Base-by-base conservation (phyloP, 2,888 invertebrate genomes). In the Papilio elwesi region DNA sequence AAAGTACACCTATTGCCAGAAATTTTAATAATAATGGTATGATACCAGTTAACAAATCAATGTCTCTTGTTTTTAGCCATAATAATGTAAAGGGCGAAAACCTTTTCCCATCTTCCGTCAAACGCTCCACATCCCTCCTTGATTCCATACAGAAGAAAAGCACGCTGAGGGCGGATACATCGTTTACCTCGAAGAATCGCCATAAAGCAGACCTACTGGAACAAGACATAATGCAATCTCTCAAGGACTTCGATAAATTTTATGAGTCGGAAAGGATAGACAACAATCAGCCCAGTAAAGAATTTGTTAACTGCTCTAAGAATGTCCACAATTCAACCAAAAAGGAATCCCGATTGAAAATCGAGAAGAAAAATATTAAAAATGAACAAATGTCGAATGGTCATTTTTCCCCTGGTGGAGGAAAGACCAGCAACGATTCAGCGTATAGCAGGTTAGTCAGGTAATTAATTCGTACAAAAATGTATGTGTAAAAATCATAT, bases 401-500 rank as follows among this genome's bases (percentile, higher is more conserved):
- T 76, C 90, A 92, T 83, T 87, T 82, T 82, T 92, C 87, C 77
- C 89, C 89, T 13, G 91, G 86, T 76, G 91, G 89, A 68, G 91
- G 89, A 68, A 91, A 88, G 81, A 78, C 82, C 55, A 95, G 90
- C 83, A 90, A 89, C 47, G 97, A 97, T 89, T 97, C 97, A 47
- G 97, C 97, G 70, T 97, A 97, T 91, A 97, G 97, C 95, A 97
- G 97, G 97, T 97, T 93, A 94, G 94, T 90, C 89, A 92, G 92
- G 93, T 90, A 91, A 80, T 72, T 67, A 55, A 26, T 64, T 52
- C 36, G 12, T 51, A 65, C 26, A 53, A 62, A 53, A 43, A n/a
- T 49, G 47, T 15, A n/a, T n/a, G n/a, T n/a, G n/a, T n/a, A n/a
- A n/a, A n/a, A n/a, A n/a, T n/a, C n/a, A n/a, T n/a, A n/a, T n/a